Base-by-base conservation (phyloP, 2,888 invertebrate species). In the Amphipoea oculea region DNA sequence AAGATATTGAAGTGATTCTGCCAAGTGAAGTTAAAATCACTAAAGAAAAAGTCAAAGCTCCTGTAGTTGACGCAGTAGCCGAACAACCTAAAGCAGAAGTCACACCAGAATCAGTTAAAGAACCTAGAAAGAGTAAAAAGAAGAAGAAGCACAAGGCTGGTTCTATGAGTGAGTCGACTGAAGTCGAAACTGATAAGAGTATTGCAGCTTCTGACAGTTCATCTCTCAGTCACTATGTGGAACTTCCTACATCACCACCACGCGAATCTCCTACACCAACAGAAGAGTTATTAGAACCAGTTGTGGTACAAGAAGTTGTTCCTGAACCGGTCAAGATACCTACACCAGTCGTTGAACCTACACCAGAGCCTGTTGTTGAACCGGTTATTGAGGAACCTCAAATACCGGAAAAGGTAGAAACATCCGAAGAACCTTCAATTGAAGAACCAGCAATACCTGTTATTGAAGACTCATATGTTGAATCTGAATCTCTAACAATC, bases 61-160 rank as follows among this genome's bases (percentile, higher is more conserved):
- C 92, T 65, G 82, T 88, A 54, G 73, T 87, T 54, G 90, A 92
- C 70, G 79, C 88, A 57, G 92, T 95, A 29, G 95, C 95, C 81
- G 97, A 96, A 86, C 95, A 90, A 95, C 72, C 87, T 17, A 79
- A 87, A 73, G 45, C 74, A 62, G 91, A 90, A 86, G 48, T 87
- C 6, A 87, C 89, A 73, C 90, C 91, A 78, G 93, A 93, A 78
- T 86, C 92, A 17, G 86, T 86, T 23, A 93, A 92, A 82, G 97
- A 97, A 86, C 95, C 95, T 70, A 97, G 97, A 89, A 95, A 96
- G 92, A 97, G 97, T 94, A 97, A 97, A 95, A 98, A 97, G 96
- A 97, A 97, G 96, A 98, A 98, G 96, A 98, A 98, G 94, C 97
- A 96, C 92, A 97, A 97, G 94, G 95, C 95, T 69, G 93, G 94